Evolutionary conservation across 2,113 vertebrate species (phyloP).

Genomic region (Pomatostomus ruficeps): DNA sequence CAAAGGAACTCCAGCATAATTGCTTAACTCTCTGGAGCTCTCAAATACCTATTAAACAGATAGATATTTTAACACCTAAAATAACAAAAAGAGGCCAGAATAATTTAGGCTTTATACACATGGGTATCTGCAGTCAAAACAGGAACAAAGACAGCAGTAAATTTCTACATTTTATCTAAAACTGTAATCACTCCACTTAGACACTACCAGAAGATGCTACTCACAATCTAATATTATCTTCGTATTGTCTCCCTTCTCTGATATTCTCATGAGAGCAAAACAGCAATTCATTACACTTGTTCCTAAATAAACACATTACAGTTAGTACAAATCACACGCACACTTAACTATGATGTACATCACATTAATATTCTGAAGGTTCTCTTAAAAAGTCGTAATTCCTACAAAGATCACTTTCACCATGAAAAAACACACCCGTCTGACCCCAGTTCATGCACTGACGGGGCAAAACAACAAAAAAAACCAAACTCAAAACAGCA

Average conservation of each 20-base stretch:
- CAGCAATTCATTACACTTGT: background rate
- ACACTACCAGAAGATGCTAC: background rate
- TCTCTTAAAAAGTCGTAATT: background rate
- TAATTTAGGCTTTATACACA: background rate
- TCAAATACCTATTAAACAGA: background rate
- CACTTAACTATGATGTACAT: background rate
- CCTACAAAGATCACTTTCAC: background rate
- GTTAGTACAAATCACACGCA: background rate
- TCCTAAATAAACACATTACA: background rate
- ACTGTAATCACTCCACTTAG: background rate
- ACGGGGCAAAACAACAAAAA: background rate
- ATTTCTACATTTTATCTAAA: background rate
- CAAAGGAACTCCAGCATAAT: background rate
- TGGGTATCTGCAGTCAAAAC: background rate
- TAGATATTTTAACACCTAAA: background rate
- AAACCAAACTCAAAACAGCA: background rate
- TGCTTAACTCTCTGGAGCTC: background rate
- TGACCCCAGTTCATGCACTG: accelerated
- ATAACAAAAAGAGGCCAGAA: background rate
- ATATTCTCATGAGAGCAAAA: background rate
- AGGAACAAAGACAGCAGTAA: background rate
- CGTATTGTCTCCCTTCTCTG: background rate
- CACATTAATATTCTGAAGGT: background rate
- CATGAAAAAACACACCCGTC: background rate
- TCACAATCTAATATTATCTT: background rate